phyloP scores from a whole-genome alignment of 2,888 invertebrate genomes.

The Zootermopsis nevadensis region DNA sequence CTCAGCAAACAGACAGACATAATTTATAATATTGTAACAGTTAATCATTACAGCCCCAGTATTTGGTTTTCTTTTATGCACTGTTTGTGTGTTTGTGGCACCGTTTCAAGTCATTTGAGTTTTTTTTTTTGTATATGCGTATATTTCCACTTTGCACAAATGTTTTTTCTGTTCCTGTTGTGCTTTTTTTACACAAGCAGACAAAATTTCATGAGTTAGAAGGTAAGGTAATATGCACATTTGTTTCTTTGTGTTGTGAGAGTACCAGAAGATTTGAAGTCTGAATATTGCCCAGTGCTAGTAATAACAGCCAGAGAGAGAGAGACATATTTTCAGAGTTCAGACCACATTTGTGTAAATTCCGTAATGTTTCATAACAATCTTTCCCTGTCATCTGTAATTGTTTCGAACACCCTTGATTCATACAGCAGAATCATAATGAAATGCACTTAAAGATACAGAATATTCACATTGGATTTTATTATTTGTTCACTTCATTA shows the following conservation, averaged over 20 bases:
- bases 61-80: conserved; percentile 8
- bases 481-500: too few relatives aligned
- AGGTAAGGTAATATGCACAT: conserved; percentile 3
- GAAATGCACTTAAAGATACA: too few relatives aligned
- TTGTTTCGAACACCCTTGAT: too few relatives aligned
- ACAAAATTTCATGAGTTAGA: conserved; percentile 21
- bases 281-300: too few relatives aligned
- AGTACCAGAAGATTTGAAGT: background rate
- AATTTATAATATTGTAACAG: background rate
- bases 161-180: background rate
- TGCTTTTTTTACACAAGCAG: conserved; percentile 32
- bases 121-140: background rate
- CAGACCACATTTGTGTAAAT: too few relatives aligned
- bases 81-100: conserved; percentile 1
- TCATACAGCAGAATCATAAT: too few relatives aligned
- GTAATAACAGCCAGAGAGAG: too few relatives aligned
- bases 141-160: conserved; percentile 21
- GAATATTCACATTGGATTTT: too few relatives aligned
- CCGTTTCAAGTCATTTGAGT: background rate
- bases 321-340: too few relatives aligned
- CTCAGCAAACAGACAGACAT: too few relatives aligned
- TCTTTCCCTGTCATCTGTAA: too few relatives aligned
- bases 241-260: background rate
- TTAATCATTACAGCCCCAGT: background rate
- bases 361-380: too few relatives aligned